phyloP scores from a whole-genome alignment of 1,140 invertebrate species.

The Chironomus tepperi region DNA sequence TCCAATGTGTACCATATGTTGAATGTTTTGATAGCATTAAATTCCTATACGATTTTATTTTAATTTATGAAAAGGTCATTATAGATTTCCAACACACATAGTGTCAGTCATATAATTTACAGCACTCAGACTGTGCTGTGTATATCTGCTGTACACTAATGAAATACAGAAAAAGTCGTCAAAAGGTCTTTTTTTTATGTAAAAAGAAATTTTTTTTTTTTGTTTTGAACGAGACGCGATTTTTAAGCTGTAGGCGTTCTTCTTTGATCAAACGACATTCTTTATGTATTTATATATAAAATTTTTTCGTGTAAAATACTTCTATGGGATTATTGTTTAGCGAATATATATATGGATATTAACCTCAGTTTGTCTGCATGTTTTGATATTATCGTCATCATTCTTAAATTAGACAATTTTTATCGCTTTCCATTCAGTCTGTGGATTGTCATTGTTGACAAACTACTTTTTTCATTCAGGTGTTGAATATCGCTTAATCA shows the following conservation, averaged over 20 bases:
- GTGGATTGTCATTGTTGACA: too few relatives aligned
- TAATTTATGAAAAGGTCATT: slow-evolving; percentile 11
- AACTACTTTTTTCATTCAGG: too few relatives aligned
- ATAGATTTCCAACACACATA: neutral
- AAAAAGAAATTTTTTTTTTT: neutral
- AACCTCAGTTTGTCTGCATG: too few relatives aligned
- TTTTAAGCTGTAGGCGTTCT: neutral
- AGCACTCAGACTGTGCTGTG: neutral
- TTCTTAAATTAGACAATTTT: too few relatives aligned
- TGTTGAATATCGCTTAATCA: too few relatives aligned
- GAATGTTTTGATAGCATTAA: neutral
- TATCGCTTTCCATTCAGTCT: too few relatives aligned
- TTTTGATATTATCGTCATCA: too few relatives aligned
- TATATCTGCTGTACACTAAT: too few relatives aligned
- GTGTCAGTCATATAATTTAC: neutral
- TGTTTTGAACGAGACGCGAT: neutral
- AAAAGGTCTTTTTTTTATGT: neutral
- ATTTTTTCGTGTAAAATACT: too few relatives aligned
- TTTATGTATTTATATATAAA: neutral
- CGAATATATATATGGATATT: too few relatives aligned
- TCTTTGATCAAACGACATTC: neutral
- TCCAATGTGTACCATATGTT: neutral
- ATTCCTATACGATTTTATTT: neutral
- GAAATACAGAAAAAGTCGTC: too few relatives aligned
- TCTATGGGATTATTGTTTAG: too few relatives aligned